Percentiles rank a stretch among this genome's conserved stretches.
Evolutionary conservation across 2,888 invertebrate genomes (phyloP).

Genomic region (Mycalesis mineus): DNA sequence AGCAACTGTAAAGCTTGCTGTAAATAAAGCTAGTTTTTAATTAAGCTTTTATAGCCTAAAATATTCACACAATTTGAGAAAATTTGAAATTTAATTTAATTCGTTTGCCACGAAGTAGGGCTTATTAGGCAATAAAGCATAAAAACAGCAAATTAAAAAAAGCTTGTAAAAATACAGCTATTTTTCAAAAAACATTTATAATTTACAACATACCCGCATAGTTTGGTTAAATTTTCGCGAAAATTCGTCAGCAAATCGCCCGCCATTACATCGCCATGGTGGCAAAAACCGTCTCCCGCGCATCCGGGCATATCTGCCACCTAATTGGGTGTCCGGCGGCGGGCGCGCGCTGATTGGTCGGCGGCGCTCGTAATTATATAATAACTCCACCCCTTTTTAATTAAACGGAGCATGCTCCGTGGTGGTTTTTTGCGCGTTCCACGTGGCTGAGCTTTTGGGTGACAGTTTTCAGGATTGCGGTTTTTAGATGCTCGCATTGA

Average conservation of each 20-base stretch:
- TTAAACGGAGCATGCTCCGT: constrained; percentile 44
- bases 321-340: constrained; percentile 64
- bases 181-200: too few relatives aligned
- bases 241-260: constrained; percentile 13
- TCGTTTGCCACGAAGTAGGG: too few relatives aligned
- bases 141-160: too few relatives aligned
- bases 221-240: constrained; percentile 20
- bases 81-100: too few relatives aligned
- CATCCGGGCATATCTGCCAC: constrained; percentile 41
- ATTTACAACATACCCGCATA: background rate
- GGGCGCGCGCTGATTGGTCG: constrained; percentile 60
- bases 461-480: constrained; percentile 15
- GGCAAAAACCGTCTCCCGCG: constrained; percentile 32
- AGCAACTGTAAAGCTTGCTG: too few relatives aligned
- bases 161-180: too few relatives aligned
- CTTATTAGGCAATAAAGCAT: too few relatives aligned
- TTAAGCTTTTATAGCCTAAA: too few relatives aligned
- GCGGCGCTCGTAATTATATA: constrained; percentile 68
- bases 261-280: constrained; percentile 29
- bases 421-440: constrained; percentile 18
- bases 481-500: background rate
- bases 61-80: too few relatives aligned
- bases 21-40: too few relatives aligned
- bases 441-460: constrained; percentile 17
- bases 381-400: constrained; percentile 71